These are phyloP conservation scores for Latrodectus elegans DNA, from an alignment of 2,888 invertebrate species.

Conservation along the genomic window DNA sequence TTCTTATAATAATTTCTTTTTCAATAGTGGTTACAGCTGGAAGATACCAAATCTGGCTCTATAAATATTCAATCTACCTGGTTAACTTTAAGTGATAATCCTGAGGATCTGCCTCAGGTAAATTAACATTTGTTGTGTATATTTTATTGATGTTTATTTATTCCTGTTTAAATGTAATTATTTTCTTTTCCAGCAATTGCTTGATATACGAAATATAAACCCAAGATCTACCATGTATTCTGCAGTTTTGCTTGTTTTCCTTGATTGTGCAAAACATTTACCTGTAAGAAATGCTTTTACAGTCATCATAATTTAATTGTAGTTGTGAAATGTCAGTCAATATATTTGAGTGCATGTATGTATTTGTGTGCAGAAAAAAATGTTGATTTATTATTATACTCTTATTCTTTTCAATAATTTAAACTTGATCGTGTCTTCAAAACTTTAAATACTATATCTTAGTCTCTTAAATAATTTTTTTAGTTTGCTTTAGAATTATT, in stretches of 20 bases:
- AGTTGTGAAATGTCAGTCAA: too few relatives aligned
- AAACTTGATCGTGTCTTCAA: too few relatives aligned
- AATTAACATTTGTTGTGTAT: neutral
- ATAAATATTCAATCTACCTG: conserved; percentile 92
- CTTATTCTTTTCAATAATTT: too few relatives aligned
- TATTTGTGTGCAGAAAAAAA: too few relatives aligned
- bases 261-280: conserved; percentile 93
- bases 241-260: conserved; percentile 84
- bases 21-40: conserved; percentile 91
- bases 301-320: too few relatives aligned
- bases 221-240: conserved; percentile 74
- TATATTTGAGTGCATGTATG: too few relatives aligned
- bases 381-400: too few relatives aligned
- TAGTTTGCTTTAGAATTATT: too few relatives aligned
- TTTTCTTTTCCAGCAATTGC: conserved; percentile 47
- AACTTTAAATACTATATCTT: too few relatives aligned
- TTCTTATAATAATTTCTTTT: neutral
- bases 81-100: conserved; percentile 85
- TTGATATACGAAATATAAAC: conserved; percentile 59
- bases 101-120: conserved; percentile 84
- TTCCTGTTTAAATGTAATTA: neutral
- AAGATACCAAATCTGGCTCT: conserved; percentile 95
- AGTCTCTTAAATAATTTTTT: too few relatives aligned
- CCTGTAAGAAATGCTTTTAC: conserved; percentile 81
- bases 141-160: neutral